These are phyloP conservation scores for Neosilurus mollespiculum DNA, from an alignment of 2,797 vertebrate species.

Conservation along the genomic window DNA sequence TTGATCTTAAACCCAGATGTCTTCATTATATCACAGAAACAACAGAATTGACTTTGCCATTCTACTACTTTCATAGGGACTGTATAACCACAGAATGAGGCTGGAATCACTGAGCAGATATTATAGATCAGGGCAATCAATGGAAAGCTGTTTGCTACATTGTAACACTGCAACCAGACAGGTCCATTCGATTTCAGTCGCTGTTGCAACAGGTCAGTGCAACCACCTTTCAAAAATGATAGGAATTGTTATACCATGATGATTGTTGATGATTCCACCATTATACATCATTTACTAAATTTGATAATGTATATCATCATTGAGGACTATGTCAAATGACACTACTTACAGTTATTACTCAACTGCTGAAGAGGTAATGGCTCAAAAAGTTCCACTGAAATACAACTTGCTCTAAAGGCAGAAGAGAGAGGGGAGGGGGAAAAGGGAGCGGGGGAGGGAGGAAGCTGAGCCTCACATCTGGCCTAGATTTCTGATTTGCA, in stretches of 20 bases:
- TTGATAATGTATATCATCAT: slow-evolving; percentile 11
- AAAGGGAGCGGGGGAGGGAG: not conserved
- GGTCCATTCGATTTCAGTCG: slow-evolving; percentile 15
- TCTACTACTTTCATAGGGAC: not conserved
- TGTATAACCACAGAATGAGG: not conserved
- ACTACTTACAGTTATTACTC: not conserved
- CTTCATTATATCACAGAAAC: not conserved
- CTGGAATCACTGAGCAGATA: not conserved
- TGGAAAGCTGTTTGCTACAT: slow-evolving; percentile 11
- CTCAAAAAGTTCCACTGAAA: slow-evolving; percentile 9
- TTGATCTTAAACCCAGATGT: not conserved
- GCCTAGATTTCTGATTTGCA: slow-evolving; percentile 40
- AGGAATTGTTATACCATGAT: not conserved
- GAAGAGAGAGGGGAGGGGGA: not conserved
- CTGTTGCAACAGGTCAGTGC: slow-evolving; percentile 5
- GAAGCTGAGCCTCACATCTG: slow-evolving; percentile 12
- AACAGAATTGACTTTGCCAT: not conserved
- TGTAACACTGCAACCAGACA: slow-evolving; percentile 11
- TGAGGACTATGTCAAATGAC: not conserved
- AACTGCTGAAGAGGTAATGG: not conserved
- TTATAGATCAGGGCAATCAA: slow-evolving; percentile 12
- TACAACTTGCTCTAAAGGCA: not conserved
- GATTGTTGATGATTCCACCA: slow-evolving; percentile 18
- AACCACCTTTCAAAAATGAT: not conserved
- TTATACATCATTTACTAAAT: not conserved